Percentiles rank a stretch among this genome's conserved stretches.
phyloP scores from a whole-genome alignment of 2,888 invertebrate species.

The Tetanocera ferruginea region DNA sequence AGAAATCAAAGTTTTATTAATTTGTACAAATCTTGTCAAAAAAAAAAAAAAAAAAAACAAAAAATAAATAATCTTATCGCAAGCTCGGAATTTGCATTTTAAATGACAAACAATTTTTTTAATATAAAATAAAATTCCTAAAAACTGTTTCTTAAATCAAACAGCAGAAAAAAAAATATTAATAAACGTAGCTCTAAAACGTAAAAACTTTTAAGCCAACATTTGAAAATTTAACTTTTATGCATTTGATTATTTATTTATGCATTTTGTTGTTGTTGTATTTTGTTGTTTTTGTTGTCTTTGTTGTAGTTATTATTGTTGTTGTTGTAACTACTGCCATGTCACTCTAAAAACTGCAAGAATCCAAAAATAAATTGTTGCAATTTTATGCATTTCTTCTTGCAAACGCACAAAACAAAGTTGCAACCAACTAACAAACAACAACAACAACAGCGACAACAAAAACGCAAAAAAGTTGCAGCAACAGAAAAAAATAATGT shows the following conservation, averaged over 20 bases:
- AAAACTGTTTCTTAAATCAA: too few species aligned
- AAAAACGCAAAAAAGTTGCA: slow-evolving; percentile 31
- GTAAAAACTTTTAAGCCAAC: neutral
- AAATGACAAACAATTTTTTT: too few species aligned
- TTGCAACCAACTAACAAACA: neutral
- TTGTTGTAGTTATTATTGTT: neutral
- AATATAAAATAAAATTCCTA: too few species aligned
- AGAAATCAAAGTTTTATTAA: too few species aligned
- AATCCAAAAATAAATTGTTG: slow-evolving; percentile 34
- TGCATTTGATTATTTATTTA: slow-evolving; percentile 31
- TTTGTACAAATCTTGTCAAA: too few species aligned
- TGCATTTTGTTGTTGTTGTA: neutral
- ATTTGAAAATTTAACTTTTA: neutral
- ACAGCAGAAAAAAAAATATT: too few species aligned
- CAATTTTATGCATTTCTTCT: slow-evolving; percentile 29
- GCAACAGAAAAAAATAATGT: slow-evolving; percentile 10
- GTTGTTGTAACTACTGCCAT: neutral
- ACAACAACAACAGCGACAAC: neutral
- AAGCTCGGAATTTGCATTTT: too few species aligned
- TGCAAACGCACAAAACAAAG: neutral
- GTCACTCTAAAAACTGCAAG: neutral
- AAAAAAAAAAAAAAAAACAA: too few species aligned
- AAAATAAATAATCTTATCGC: too few species aligned
- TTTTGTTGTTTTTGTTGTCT: neutral
- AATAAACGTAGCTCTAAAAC: neutral